These are phyloP conservation scores for Pollachius pollachius DNA, from an alignment of 2,113 vertebrate species.

Conservation along the genomic window DNA sequence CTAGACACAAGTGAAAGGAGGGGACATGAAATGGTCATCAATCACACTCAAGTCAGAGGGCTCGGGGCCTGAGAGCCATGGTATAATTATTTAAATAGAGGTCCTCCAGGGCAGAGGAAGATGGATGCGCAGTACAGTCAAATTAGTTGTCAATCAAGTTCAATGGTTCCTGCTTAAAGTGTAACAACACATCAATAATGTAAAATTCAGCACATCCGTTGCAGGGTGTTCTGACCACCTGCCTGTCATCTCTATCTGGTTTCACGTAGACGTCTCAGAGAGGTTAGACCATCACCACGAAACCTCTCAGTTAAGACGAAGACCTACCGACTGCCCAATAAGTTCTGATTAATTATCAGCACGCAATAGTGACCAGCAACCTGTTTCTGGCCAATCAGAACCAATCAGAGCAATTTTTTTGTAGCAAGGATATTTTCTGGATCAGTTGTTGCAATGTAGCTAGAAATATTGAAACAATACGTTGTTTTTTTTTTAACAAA, in stretches of 20 bases:
- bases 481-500: constrained; percentile 34
- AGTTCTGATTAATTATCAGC: constrained; percentile 22
- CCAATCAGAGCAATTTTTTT: constrained; percentile 44
- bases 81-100: constrained; percentile 6
- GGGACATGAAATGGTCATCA: neutral
- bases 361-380: neutral
- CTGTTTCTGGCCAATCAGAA: constrained; percentile 58
- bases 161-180: neutral
- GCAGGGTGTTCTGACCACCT: constrained; percentile 17
- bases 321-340: neutral
- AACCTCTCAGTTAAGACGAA: constrained; percentile 12
- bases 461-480: constrained; percentile 50
- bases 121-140: constrained; percentile 15
- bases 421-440: constrained; percentile 53
- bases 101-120: neutral
- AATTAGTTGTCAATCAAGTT: constrained; percentile 14
- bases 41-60: neutral
- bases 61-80: neutral
- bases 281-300: neutral
- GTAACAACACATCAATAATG: neutral
- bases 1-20: neutral
- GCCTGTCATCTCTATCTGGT: constrained; percentile 30
- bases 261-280: neutral
- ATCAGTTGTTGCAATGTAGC: constrained; percentile 47
- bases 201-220: neutral